Base-by-base conservation (phyloP, 2,113 vertebrate species). In the Crotalus helleri region DNA sequence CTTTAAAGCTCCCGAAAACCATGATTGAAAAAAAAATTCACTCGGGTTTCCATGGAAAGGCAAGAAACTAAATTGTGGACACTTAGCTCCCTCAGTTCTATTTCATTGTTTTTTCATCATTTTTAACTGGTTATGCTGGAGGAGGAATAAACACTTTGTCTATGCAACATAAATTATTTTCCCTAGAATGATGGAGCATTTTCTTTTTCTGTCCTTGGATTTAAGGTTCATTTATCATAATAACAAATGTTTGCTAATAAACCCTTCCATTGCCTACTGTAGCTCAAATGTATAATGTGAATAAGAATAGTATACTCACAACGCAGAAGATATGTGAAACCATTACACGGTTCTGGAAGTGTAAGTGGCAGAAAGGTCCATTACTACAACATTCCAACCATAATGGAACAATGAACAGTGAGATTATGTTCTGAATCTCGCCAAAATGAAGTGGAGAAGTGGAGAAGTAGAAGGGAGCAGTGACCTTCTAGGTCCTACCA, bases 401-500 rank as follows among this genome's bases (percentile, higher is more conserved):
- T 91, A 87, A 95, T 94, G 8, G n/a, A 96, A 95, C 93, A 96
- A 95, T 61, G 90, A 93, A 89, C 5, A 94, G 6, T 89, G 90
- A 49, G 46, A 49, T 91, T 94, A 59, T 94, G 91, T 49, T 94
- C 90, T 53, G 90, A 33, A 91, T 26, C 59, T 53, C 17, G 86
- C 91, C 91, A 24, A 13, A 11, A 92, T 90, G 46, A 96, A 94
- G 92, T 44, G 93, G 93, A 94, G 93, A 95, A 94, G 95, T 3
- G 46, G 46, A 49, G 46, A 49, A 5, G 46, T 49, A 94, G 93
- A 94, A 88, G 23, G 61, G 39, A 90, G 29, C 94, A 93, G 95
- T 74, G 93, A 92, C 87, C 93, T 64, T 64, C 94, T 95, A 90
- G 21, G 90, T 86, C 44, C 54, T 24, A 88, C 93, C 92, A 91